Evolutionary conservation across 2,797 vertebrate species (phyloP).

Genomic region (Pangasius djambal): DNA sequence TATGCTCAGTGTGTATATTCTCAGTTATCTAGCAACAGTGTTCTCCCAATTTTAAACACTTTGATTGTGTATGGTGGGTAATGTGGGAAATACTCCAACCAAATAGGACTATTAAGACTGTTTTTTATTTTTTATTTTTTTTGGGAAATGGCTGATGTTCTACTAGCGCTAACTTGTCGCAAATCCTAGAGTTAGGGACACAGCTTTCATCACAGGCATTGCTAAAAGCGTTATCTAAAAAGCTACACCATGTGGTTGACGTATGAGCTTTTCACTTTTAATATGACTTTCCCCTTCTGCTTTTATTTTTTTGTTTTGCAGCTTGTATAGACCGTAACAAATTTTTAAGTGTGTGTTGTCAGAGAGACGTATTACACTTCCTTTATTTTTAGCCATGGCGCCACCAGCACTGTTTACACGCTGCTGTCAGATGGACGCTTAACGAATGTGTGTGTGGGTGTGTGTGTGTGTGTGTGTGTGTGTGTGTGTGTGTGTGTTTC

Average conservation of each 20-base stretch:
- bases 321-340: constrained; percentile 48
- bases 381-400: constrained; percentile 47
- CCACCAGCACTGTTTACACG: constrained; percentile 52
- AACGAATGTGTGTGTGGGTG: constrained; percentile 48
- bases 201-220: constrained; percentile 12
- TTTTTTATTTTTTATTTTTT: background rate
- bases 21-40: background rate
- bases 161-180: background rate
- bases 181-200: background rate
- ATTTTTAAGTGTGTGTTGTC: constrained; percentile 49
- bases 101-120: background rate
- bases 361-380: constrained; percentile 34
- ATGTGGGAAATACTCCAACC: background rate
- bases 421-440: constrained; percentile 49
- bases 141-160: background rate
- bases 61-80: background rate
- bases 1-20: background rate
- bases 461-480: constrained; percentile 38
- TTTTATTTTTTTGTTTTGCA: constrained; percentile 38
- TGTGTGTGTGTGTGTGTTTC: constrained; percentile 29
- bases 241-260: constrained; percentile 10
- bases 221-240: constrained; percentile 23
- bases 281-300: constrained; percentile 38
- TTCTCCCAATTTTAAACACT: background rate
- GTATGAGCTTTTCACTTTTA: constrained; percentile 41